These are phyloP conservation scores for Saguinus imperator DNA, from an alignment of 2,113 vertebrate species.

Conservation along the genomic window DNA sequence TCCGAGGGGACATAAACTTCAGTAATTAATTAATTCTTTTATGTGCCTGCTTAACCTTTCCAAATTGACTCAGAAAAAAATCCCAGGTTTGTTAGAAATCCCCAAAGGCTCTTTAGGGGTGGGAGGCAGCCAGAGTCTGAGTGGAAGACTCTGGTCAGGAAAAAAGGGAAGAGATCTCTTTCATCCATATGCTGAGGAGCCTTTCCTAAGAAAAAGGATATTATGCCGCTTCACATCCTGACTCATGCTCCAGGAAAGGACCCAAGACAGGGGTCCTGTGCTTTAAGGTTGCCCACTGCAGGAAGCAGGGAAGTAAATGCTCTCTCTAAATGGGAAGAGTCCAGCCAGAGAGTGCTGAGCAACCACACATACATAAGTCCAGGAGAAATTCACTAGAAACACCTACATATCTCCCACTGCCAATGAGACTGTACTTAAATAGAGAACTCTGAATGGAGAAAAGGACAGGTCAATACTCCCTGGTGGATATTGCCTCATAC, in stretches of 20 bases:
- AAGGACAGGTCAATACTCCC: not conserved
- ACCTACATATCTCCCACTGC: not conserved
- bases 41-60: constrained; percentile 22
- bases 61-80: constrained; percentile 35
- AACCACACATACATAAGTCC: not conserved
- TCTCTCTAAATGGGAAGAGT: not conserved
- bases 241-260: not conserved
- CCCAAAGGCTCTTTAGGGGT: not conserved
- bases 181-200: not conserved
- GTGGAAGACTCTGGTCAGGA: not conserved
- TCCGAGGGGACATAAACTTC: not conserved
- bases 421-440: constrained; percentile 1
- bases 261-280: not conserved
- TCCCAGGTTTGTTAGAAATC: constrained; percentile 20
- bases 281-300: not conserved
- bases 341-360: not conserved
- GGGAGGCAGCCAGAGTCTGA: not conserved
- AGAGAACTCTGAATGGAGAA: not conserved
- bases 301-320: not conserved
- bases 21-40: constrained; percentile 21
- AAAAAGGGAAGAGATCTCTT: not conserved
- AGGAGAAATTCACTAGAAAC: constrained; percentile 6
- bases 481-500: not conserved
- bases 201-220: not conserved
- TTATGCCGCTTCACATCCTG: not conserved